Conservation (phyloP, 2,113 vertebrate species). For the Bungarus multicinctus region DNA sequence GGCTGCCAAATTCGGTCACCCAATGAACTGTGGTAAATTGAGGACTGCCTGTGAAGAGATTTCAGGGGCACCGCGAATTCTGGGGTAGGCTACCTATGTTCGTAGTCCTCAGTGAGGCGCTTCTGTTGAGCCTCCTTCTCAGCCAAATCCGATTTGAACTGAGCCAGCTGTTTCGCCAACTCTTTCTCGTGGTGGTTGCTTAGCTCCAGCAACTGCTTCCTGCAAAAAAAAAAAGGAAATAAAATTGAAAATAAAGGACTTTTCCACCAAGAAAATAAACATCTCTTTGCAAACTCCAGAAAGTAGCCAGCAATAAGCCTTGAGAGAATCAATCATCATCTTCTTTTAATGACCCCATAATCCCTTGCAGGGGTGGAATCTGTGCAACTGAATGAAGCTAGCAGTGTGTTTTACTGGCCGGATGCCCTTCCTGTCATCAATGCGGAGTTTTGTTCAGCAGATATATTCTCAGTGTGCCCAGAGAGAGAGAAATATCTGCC, state of each 20-base stretch:
- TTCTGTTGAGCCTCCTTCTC: constrained; percentile 68
- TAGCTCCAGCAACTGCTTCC: constrained; percentile 75
- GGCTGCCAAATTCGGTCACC: neutral
- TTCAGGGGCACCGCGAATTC: neutral
- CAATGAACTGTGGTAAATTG: neutral
- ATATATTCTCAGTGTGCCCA: no score
- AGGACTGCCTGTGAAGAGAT: neutral
- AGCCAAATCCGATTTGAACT: constrained; percentile 69
- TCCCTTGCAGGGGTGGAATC: no score
- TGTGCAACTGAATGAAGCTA: no score
- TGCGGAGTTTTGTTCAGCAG: no score
- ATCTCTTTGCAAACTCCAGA: neutral
- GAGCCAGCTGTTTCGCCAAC: constrained; percentile 63
- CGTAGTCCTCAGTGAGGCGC: constrained; percentile 64
- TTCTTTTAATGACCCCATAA: no score
- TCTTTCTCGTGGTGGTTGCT: constrained; percentile 70
- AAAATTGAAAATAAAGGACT: neutral
- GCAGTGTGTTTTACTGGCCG: no score
- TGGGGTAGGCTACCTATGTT: constrained; percentile 57
- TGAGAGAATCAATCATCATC: neutral
- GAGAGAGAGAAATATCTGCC: no score
- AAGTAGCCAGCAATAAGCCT: neutral
- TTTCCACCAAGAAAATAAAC: neutral
- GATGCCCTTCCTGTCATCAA: no score
- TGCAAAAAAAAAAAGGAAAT: constrained; percentile 12